Evolutionary conservation across 2,888 invertebrate species (phyloP).

Genomic region (Clostera curtula): DNA sequence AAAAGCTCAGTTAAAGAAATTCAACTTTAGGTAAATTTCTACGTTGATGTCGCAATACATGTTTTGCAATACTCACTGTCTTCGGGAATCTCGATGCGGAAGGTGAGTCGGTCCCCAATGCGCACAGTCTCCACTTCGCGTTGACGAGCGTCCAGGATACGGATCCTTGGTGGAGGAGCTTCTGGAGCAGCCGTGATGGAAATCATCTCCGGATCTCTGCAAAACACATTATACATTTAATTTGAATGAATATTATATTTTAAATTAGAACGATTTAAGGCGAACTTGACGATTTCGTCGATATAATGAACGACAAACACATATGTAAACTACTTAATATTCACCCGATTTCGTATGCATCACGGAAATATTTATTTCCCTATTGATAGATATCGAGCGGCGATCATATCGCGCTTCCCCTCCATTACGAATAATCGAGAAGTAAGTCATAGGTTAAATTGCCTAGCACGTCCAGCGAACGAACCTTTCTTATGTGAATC

Average conservation of each 20-base stretch:
- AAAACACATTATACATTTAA: conserved; percentile 12
- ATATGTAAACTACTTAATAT: too few relatives aligned
- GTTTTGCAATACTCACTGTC: conserved; percentile 96
- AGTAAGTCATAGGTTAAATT: conserved; percentile 31
- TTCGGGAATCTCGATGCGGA: conserved; percentile 97
- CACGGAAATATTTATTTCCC: too few relatives aligned
- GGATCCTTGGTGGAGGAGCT: conserved; percentile 94
- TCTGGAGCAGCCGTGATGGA: conserved; percentile 96
- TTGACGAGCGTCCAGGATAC: conserved; percentile 89
- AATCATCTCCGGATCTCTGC: conserved; percentile 95
- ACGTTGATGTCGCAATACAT: too few relatives aligned
- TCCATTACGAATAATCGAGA: too few relatives aligned
- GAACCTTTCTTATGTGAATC: conserved; percentile 32
- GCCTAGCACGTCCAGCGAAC: conserved; percentile 35
- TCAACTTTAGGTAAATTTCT: too few relatives aligned
- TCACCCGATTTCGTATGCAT: too few relatives aligned
- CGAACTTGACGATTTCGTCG: too few relatives aligned
- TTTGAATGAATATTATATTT: conserved; percentile 7
- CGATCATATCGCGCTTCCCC: conserved; percentile 19
- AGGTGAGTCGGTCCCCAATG: conserved; percentile 94
- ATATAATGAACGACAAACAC: too few relatives aligned
- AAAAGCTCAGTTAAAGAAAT: conserved; percentile 5
- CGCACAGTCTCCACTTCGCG: conserved; percentile 95
- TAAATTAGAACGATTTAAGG: conserved; percentile 5
- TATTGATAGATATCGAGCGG: conserved; percentile 28